phyloP scores from a whole-genome alignment of 2,888 invertebrate genomes.

The Metacarcinus magister region DNA sequence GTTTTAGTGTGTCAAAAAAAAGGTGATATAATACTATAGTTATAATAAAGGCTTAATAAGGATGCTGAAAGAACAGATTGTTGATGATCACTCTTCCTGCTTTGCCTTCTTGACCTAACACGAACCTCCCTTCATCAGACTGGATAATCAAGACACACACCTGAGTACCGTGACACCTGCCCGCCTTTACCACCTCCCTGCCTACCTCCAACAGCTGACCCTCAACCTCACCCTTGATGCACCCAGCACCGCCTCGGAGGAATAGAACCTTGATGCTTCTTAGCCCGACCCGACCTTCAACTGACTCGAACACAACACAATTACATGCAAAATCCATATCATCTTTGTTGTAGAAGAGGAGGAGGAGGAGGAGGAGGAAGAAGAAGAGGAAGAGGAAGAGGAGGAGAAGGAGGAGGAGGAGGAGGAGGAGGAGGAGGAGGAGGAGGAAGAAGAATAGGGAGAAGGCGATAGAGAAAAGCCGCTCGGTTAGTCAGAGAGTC shows the following conservation, averaged over 20 bases:
- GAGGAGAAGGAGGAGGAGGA: too few species aligned
- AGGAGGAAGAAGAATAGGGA: too few species aligned
- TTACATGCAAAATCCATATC: background rate
- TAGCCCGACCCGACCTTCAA: background rate
- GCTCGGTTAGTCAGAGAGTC: background rate
- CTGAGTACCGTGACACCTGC: background rate
- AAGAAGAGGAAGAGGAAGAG: too few species aligned
- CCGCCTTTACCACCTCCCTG: constrained; percentile 36
- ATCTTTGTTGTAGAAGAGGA: background rate
- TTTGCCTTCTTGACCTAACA: background rate
- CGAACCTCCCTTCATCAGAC: background rate
- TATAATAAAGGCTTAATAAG: too few species aligned
- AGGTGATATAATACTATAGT: too few species aligned
- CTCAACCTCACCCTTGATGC: background rate
- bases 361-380: too few species aligned
- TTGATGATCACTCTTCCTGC: background rate
- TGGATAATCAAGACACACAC: background rate
- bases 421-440: background rate
- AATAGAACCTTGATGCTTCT: background rate
- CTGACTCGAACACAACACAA: background rate
- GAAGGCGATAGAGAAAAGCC: background rate
- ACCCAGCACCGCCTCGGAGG: background rate
- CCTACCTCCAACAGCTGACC: background rate
- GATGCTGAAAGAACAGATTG: background rate
- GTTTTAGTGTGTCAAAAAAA: too few species aligned